phyloP scores from a whole-genome alignment of 2,888 invertebrate species.

The Osedax fenrisi region DNA sequence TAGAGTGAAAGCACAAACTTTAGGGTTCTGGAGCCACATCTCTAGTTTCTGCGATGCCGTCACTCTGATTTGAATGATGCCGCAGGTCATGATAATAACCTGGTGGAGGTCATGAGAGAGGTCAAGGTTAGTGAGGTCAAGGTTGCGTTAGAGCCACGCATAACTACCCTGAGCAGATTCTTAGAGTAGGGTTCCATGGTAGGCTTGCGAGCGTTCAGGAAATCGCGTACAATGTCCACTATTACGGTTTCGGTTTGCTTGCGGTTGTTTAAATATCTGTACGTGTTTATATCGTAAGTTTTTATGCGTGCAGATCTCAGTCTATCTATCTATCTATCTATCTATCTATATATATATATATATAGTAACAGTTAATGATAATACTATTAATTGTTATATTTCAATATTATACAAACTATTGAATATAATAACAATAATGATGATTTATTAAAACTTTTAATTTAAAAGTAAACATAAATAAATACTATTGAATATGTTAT shows the following conservation, averaged over 20 bases:
- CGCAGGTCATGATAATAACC: slow-evolving; percentile 70
- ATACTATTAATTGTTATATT: too few relatives aligned
- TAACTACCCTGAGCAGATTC: neutral
- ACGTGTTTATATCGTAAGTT: too few relatives aligned
- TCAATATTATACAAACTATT: too few relatives aligned
- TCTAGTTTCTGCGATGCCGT: slow-evolving; percentile 71
- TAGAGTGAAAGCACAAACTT: slow-evolving; percentile 54
- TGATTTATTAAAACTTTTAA: too few relatives aligned
- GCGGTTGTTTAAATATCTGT: neutral
- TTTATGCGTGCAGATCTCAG: too few relatives aligned
- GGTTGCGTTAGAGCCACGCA: neutral
- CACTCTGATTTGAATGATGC: slow-evolving; percentile 71
- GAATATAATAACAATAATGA: too few relatives aligned
- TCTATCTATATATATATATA: too few relatives aligned
- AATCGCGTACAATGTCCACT: neutral
- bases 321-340: too few relatives aligned
- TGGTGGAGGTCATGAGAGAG: slow-evolving; percentile 77
- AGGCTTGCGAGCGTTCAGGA: neutral
- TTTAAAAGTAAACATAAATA: too few relatives aligned
- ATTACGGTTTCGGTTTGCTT: neutral
- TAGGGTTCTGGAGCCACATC: slow-evolving; percentile 87
- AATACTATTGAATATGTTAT: too few relatives aligned
- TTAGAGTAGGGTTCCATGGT: neutral
- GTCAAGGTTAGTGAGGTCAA: slow-evolving; percentile 54
- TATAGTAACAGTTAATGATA: too few relatives aligned